phyloP scores from a whole-genome alignment of 2,888 invertebrate genomes.

The Lypha dubia region DNA sequence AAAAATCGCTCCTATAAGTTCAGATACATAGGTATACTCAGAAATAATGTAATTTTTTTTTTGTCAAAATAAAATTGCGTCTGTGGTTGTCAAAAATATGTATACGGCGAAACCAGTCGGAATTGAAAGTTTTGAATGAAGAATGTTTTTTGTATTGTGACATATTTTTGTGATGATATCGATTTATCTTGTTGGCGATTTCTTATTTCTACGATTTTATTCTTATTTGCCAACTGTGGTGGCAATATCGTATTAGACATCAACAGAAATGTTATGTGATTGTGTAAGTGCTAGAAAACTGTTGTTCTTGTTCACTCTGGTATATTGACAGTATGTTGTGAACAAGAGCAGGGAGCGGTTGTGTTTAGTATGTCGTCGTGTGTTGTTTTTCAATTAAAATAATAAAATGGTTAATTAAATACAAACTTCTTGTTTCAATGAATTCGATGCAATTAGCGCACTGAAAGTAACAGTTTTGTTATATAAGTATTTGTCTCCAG shows the following conservation, averaged over 20 bases:
- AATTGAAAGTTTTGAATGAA: no score
- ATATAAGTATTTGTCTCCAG: constrained; percentile 17
- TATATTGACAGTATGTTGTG: constrained; percentile 55
- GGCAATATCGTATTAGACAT: background rate
- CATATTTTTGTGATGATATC: no score
- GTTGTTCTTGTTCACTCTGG: constrained; percentile 23
- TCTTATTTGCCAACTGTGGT: no score
- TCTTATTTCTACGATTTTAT: no score
- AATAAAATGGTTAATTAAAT: constrained; percentile 31
- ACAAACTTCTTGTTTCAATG: constrained; percentile 20
- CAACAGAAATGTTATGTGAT: constrained; percentile 8
- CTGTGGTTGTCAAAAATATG: no score
- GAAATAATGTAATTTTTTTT: no score
- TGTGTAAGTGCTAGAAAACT: constrained; percentile 56
- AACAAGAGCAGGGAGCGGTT: constrained; percentile 54
- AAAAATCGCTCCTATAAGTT: no score
- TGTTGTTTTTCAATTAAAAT: constrained; percentile 30
- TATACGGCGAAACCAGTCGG: no score
- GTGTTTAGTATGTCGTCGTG: constrained; percentile 23
- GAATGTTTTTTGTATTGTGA: no score
- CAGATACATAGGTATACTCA: no score
- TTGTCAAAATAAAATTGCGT: no score
- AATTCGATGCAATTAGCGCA: constrained; percentile 45
- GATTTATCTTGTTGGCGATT: no score
- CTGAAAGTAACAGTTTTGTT: constrained; percentile 35